phyloP scores from a whole-genome alignment of 1,140 invertebrate genomes.

The Atopsyche davidsoni region DNA sequence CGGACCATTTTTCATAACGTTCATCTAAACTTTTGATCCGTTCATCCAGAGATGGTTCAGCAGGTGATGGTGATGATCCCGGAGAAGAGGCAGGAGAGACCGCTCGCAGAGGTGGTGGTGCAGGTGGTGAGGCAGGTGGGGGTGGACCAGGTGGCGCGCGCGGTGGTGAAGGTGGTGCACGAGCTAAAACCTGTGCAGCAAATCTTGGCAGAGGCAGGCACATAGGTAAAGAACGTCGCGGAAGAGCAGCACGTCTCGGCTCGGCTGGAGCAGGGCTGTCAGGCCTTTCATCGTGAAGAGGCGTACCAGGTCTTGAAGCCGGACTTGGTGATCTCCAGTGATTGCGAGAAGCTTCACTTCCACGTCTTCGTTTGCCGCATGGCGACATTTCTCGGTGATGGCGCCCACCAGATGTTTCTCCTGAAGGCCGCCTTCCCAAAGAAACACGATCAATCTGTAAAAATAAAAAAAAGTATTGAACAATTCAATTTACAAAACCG shows the following conservation, averaged over 20 bases:
- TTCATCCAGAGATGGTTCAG: conserved; percentile 72
- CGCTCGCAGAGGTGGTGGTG: conserved; percentile 53
- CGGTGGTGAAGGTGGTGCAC: conserved; percentile 35
- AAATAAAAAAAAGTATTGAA: conserved; percentile 5
- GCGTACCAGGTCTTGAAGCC: conserved; percentile 72
- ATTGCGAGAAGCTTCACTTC: conserved; percentile 28
- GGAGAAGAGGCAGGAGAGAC: conserved; percentile 50
- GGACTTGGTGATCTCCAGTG: conserved; percentile 34
- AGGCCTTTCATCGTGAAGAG: conserved; percentile 74
- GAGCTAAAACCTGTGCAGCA: conserved; percentile 63
- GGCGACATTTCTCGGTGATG: conserved; percentile 37
- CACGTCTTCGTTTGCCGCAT: conserved; percentile 31
- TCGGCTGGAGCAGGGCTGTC: conserved; percentile 67
- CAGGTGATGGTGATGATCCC: conserved; percentile 51
- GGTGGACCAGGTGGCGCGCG: conserved; percentile 36
- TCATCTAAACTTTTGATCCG: conserved; percentile 83
- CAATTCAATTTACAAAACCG: not conserved
- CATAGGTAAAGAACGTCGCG: conserved; percentile 58
- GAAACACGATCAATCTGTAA: conserved; percentile 37
- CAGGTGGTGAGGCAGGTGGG: conserved; percentile 39
- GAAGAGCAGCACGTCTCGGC: conserved; percentile 53
- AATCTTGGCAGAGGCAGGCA: conserved; percentile 79
- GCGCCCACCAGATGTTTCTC: conserved; percentile 24
- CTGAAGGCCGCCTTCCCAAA: conserved; percentile 33
- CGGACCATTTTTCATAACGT: conserved; percentile 86